These are phyloP conservation scores for Drosophila kikkawai DNA, from an alignment of 1,140 invertebrate species.

Conservation along the genomic window DNA sequence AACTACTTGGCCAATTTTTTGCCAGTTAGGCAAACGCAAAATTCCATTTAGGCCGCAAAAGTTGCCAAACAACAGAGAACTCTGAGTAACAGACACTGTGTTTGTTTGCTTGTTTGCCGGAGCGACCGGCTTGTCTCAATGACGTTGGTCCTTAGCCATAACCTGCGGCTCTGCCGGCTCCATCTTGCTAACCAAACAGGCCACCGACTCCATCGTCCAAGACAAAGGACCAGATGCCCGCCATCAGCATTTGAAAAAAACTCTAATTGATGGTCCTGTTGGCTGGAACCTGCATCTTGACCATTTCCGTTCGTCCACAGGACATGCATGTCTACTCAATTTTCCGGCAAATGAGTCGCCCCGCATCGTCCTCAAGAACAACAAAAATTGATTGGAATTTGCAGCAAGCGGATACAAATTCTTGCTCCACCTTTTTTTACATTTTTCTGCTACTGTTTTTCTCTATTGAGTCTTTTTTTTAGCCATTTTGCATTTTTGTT, in stretches of 20 bases:
- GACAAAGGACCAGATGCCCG: constrained; percentile 59
- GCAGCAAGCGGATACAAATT: constrained; percentile 69
- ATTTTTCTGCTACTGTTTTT: constrained; percentile 25
- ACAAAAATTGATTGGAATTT: constrained; percentile 81
- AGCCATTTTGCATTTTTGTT: constrained; percentile 12
- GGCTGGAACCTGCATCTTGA: constrained; percentile 69
- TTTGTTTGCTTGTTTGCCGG: constrained; percentile 56
- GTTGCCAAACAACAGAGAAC: constrained; percentile 51
- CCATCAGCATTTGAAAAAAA: constrained; percentile 30
- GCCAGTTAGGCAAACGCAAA: constrained; percentile 65
- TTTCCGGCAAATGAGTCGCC: constrained; percentile 77
- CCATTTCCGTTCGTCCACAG: constrained; percentile 68
- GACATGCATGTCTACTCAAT: constrained; percentile 82
- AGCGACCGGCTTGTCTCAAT: constrained; percentile 70
- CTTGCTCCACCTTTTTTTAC: constrained; percentile 29
- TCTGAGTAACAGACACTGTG: constrained; percentile 49
- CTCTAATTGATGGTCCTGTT: constrained; percentile 67
- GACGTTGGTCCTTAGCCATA: constrained; percentile 74
- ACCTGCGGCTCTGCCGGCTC: constrained; percentile 63
- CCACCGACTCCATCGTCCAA: constrained; percentile 57
- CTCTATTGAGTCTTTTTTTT: not conserved
- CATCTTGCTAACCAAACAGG: constrained; percentile 82
- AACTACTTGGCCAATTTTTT: constrained; percentile 67
- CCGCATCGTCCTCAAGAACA: constrained; percentile 47
- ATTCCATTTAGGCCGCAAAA: constrained; percentile 77